Evolutionary conservation across 1,140 invertebrate genomes (phyloP).

Genomic region (Neodiprion lecontei): DNA sequence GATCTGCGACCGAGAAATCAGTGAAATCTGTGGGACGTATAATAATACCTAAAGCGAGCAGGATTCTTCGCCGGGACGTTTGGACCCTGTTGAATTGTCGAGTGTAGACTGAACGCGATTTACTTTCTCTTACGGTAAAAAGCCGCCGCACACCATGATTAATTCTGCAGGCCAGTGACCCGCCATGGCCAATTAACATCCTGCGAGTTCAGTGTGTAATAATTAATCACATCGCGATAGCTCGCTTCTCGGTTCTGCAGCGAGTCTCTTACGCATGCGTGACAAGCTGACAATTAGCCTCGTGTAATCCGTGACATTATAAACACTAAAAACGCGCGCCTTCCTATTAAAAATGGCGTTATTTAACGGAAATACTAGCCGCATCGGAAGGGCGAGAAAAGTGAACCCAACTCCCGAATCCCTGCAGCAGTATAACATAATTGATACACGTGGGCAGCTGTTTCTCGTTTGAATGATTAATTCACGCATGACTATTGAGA

Average conservation of each 20-base stretch:
- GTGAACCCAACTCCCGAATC: too few species aligned
- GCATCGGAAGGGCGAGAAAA: too few species aligned
- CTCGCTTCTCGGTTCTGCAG: background rate
- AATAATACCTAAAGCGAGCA: background rate
- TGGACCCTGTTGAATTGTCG: background rate
- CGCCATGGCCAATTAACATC: slow-evolving; percentile 20
- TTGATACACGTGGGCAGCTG: background rate
- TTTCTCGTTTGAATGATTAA: background rate
- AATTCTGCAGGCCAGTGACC: slow-evolving; percentile 15
- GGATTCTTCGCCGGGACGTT: background rate
- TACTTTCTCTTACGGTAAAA: slow-evolving; percentile 42
- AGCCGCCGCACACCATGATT: slow-evolving; percentile 16
- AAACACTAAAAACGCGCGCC: too few species aligned
- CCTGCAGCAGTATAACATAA: too few species aligned
- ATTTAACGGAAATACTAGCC: too few species aligned
- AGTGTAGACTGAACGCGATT: slow-evolving; percentile 34
- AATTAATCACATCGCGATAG: slow-evolving; percentile 24
- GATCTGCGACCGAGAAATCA: background rate
- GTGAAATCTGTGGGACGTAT: background rate
- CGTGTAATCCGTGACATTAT: background rate
- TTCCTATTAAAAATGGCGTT: too few species aligned
- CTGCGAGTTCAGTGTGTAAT: slow-evolving; percentile 12
- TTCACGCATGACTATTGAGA: background rate
- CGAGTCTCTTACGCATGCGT: background rate
- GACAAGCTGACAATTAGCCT: background rate